Percentiles rank a stretch among this genome's conserved stretches.
Conservation (phyloP, 2,113 vertebrate genomes). For the Pseudonaja textilis region DNA sequence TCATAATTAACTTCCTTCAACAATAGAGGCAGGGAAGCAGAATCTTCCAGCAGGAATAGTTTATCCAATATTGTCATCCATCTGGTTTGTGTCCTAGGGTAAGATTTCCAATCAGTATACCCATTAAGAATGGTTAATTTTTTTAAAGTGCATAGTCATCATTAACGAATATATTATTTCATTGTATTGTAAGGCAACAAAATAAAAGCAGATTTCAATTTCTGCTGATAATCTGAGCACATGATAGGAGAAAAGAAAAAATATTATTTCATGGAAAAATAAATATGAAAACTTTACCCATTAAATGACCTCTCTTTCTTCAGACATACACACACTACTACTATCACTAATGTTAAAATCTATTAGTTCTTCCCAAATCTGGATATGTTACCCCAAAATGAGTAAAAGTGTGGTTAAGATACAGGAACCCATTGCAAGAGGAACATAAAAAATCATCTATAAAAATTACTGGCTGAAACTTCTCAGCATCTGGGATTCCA, state of each 20-base stretch:
- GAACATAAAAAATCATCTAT: background rate
- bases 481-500: background rate
- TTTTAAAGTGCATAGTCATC: constrained; percentile 51
- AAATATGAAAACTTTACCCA: background rate
- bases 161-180: constrained; percentile 41
- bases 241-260: constrained; percentile 6
- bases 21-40: constrained; percentile 71
- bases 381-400: no score
- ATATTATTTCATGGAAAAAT: background rate
- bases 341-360: background rate
- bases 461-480: background rate
- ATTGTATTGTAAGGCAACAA: constrained; percentile 28
- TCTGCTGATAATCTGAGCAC: constrained; percentile 21
- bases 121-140: constrained; percentile 51
- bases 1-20: constrained; percentile 75
- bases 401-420: no score
- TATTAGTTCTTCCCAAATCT: no score
- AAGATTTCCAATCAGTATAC: constrained; percentile 62
- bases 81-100: constrained; percentile 67
- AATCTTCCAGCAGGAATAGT: constrained; percentile 64
- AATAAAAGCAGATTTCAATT: constrained; percentile 9
- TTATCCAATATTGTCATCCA: constrained; percentile 66
- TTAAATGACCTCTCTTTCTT: background rate
- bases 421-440: no score
- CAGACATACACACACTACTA: background rate